phyloP scores from a whole-genome alignment of 2,888 invertebrate genomes.

The Stenchaetothrips biformis region DNA sequence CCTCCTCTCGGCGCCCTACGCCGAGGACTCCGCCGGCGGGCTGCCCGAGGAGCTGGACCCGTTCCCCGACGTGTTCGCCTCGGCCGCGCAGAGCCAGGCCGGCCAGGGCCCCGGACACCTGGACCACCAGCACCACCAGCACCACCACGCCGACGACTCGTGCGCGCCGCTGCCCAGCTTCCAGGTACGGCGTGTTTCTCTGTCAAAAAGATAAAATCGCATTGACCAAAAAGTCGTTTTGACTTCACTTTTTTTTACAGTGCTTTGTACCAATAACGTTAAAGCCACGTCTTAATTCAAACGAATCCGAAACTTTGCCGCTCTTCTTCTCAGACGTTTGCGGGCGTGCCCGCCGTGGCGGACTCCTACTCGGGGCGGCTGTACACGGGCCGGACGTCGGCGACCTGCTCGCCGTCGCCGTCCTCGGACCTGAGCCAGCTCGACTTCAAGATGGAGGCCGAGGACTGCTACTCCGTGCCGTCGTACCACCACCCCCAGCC shows the following conservation, averaged over 20 bases:
- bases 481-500: constrained; percentile 41
- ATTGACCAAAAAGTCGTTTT: too few relatives aligned
- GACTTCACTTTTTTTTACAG: too few relatives aligned
- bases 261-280: too few relatives aligned
- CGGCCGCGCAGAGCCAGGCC: constrained; percentile 40
- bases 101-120: constrained; percentile 47
- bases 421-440: constrained; percentile 57
- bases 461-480: constrained; percentile 67
- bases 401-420: constrained; percentile 34
- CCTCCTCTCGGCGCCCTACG: constrained; percentile 67
- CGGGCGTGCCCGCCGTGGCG: constrained; percentile 39
- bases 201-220: too few relatives aligned
- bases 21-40: constrained; percentile 65
- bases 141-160: constrained; percentile 43
- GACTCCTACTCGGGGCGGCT: constrained; percentile 48
- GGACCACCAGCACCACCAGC: constrained; percentile 44
- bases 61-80: constrained; percentile 60
- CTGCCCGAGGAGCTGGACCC: constrained; percentile 69
- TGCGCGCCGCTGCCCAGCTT: constrained; percentile 43
- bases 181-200: constrained; percentile 32
- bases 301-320: constrained; percentile 31
- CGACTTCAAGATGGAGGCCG: constrained; percentile 74
- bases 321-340: not conserved
- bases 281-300: too few relatives aligned
- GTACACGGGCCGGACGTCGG: constrained; percentile 47